Evolutionary conservation across 1,140 invertebrate species (phyloP), one percentile per base, ranked within the genome.

Genomic region (Mya arenaria): DNA sequence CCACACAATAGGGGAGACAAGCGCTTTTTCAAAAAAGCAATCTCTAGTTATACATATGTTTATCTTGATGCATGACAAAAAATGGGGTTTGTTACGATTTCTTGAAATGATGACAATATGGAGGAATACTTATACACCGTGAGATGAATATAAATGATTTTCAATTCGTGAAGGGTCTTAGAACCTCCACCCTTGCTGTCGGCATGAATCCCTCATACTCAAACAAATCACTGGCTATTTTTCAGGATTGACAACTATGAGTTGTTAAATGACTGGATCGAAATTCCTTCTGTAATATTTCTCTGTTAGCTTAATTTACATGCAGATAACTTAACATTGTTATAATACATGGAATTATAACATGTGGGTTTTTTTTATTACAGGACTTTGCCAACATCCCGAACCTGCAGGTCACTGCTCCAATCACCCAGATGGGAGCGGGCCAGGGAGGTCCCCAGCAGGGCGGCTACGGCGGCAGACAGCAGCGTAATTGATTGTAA

Each of bases 361-460:
- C 37, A 48, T 25, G 63, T 28, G 25, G 30, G 15, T 30, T 62
- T 48, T 58, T 55, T 48, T 4, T 84, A 60, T 87, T 89, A 13
- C 86, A 91, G 90, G 91, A 92, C 84, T 91, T 92, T 86, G 87
- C 81, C 41, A 92, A 91, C 85, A 87, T 91, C 44, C 87, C 88
- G 34, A 84, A 84, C 74, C 88, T 91, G 17, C 90, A 91, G 62
- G 90, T 89, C 0, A 91, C 89, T 30, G 88, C 90, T 60, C 90
- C 91, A 17, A 88, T 90, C 41, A 85, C 88, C 10, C 66, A 71
- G n/a, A 63, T 72, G 66, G 74, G 74, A n/a, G 78, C 55, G 4
- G 48, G 41, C 23, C 56, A 63, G 19, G 56, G 34, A 13, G 75
- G 78, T 37, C 17, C 41, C 0, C 66, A 63, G 58, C 48, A 60